These are phyloP conservation scores for Nebria salina DNA, from an alignment of 2,888 invertebrate genomes.

Conservation along the genomic window DNA sequence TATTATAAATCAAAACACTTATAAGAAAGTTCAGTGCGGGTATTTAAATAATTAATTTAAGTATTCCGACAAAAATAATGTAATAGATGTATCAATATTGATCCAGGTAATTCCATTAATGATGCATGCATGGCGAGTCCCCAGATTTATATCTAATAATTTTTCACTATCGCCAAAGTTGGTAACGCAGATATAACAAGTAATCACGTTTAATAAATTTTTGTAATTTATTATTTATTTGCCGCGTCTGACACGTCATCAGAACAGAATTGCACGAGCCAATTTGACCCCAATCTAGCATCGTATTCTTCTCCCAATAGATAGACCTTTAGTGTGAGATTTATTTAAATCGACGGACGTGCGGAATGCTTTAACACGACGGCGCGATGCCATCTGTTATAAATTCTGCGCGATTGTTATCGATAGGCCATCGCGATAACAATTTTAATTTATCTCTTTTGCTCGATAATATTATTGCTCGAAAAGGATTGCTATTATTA, in stretches of 20 bases:
- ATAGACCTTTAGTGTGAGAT: background rate
- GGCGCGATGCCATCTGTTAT: background rate
- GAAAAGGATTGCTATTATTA: background rate
- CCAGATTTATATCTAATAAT: background rate
- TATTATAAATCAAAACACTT: too few relatives aligned
- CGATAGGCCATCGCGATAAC: slow-evolving; percentile 1
- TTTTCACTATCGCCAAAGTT: background rate
- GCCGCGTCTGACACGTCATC: background rate
- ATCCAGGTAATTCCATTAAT: too few relatives aligned
- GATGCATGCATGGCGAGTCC: too few relatives aligned
- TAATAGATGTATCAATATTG: too few relatives aligned
- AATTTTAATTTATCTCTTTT: background rate
- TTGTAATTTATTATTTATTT: background rate
- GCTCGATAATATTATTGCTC: background rate
- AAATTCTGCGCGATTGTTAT: background rate
- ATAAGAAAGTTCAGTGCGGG: too few relatives aligned
- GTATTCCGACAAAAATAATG: too few relatives aligned
- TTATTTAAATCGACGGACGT: background rate
- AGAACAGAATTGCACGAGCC: background rate
- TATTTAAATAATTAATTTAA: too few relatives aligned
- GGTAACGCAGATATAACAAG: background rate
- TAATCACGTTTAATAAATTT: background rate
- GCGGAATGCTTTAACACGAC: background rate
- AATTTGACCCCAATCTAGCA: slow-evolving; percentile 1
- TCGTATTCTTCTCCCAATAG: slow-evolving; percentile 1